These are phyloP conservation scores for Octopus sinensis DNA, from an alignment of 1,140 invertebrate genomes.

Conservation along the genomic window DNA sequence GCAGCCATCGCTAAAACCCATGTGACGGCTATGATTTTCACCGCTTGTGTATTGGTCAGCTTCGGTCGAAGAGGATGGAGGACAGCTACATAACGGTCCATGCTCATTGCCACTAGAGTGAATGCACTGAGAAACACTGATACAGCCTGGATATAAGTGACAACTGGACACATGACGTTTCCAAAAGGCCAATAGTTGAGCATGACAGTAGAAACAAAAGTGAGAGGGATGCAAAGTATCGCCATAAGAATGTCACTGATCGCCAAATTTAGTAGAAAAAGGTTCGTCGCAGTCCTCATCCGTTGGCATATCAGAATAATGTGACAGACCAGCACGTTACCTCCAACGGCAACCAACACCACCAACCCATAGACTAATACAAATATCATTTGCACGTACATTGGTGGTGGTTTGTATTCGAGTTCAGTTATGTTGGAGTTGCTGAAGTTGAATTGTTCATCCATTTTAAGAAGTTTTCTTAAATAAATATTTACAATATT, in stretches of 20 bases:
- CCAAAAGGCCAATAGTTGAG: conserved; percentile 86
- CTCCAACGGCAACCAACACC: conserved; percentile 61
- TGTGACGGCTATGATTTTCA: conserved; percentile 69
- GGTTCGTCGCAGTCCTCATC: conserved; percentile 92
- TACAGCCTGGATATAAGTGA: conserved; percentile 81
- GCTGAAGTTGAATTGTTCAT: background rate
- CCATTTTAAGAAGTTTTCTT: background rate
- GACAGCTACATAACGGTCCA: conserved; percentile 93
- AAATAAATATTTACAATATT: too few species aligned
- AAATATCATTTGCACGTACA: conserved; percentile 24
- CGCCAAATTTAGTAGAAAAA: conserved; percentile 92
- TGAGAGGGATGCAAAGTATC: conserved; percentile 28
- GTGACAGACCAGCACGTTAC: conserved; percentile 83
- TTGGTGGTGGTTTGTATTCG: background rate
- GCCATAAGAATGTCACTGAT: conserved; percentile 70
- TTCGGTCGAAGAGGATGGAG: conserved; percentile 80
- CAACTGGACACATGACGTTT: conserved; percentile 79
- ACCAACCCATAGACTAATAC: conserved; percentile 34
- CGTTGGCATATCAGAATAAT: conserved; percentile 79
- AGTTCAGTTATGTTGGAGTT: background rate
- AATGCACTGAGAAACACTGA: conserved; percentile 93
- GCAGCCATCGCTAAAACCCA: conserved; percentile 65
- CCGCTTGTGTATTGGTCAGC: conserved; percentile 69
- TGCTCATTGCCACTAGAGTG: conserved; percentile 90
- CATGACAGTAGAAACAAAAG: conserved; percentile 72